Evolutionary conservation across 2,797 vertebrate species (phyloP), one percentile per base, ranked within the genome.

Genomic region (Megaceryle alcyon): DNA sequence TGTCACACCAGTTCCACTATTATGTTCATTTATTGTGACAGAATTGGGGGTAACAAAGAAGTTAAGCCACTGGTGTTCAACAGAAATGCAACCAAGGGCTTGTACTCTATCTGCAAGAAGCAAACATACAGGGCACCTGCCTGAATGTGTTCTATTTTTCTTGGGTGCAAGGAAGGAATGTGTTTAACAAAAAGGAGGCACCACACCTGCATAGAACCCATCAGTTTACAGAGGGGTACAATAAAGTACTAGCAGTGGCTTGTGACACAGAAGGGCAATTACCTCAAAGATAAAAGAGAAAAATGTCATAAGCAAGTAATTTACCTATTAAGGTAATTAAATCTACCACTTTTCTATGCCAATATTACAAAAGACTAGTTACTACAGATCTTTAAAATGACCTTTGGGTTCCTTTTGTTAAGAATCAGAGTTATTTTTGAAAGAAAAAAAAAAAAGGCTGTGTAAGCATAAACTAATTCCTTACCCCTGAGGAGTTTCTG

Each of bases 401-500:
- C 18, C 15, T 69, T 70, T 0, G 6, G 23, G 20, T 54, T 73
- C 7, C 3, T 25, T 66, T 31, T 82, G 28, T 10, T 48, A 83
- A 60, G 44, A 86, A 82, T 2, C 16, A 3, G 17, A 83, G 37
- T 14, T 54, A 5, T 9, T 87, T 79, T 28, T n/a, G 11, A 19
- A 80, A 6, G 12, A 46, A 46, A 26, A 31, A 31, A 8, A 26
- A 31, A 31, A 8, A n/a, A 17, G 4, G 23, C 26, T 54, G 39
- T 6, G 10, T 1, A 71, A 78, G 10, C 6, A 70, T 4, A 13
- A 66, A 76, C 4, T 5, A 26, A 20, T 66, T 83, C 71, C 97
- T 98, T 95, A 98, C 98, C 98, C 98, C 88, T 97, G 98, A 97
- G 98, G 98, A 92, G 97, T 97, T 91, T 97, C 97, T 76, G 98